phyloP scores from a whole-genome alignment of 2,113 vertebrate species.

The Gallinago undulata region DNA sequence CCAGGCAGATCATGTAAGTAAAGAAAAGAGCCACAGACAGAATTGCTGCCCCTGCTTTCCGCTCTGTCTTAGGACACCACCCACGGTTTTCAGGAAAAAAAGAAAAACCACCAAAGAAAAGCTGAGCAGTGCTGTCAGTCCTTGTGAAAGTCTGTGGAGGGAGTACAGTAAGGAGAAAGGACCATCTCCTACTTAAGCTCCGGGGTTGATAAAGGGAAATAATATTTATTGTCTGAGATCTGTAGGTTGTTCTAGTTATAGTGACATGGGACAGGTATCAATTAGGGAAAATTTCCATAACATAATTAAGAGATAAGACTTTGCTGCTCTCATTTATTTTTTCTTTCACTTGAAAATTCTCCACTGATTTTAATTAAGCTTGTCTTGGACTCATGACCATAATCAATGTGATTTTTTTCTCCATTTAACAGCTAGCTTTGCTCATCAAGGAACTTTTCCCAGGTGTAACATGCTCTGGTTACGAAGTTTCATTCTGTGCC shows the following conservation, averaged over 20 bases:
- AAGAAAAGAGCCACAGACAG: not conserved
- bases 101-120: not conserved
- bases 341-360: conserved; percentile 17
- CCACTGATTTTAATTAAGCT: conserved; percentile 57
- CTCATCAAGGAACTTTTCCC: conserved; percentile 43
- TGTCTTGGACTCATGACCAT: conserved; percentile 42
- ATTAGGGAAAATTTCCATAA: conserved; percentile 25
- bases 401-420: not conserved
- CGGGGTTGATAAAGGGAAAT: not conserved
- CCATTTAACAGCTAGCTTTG: conserved; percentile 23
- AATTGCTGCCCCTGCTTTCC: not conserved
- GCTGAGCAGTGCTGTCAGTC: not conserved
- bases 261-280: conserved; percentile 4
- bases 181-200: not conserved
- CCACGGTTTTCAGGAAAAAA: not conserved
- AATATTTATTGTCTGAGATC: not conserved
- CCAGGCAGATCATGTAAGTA: not conserved
- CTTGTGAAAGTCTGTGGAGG: not conserved
- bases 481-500: not conserved
- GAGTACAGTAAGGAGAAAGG: not conserved
- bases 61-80: not conserved
- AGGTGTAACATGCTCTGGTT: conserved; percentile 11
- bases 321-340: not conserved
- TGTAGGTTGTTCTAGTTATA: not conserved
- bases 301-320: conserved; percentile 26